These are phyloP conservation scores for Hirundichthys speculiger DNA, from an alignment of 2,113 vertebrate species.

Conservation along the genomic window DNA sequence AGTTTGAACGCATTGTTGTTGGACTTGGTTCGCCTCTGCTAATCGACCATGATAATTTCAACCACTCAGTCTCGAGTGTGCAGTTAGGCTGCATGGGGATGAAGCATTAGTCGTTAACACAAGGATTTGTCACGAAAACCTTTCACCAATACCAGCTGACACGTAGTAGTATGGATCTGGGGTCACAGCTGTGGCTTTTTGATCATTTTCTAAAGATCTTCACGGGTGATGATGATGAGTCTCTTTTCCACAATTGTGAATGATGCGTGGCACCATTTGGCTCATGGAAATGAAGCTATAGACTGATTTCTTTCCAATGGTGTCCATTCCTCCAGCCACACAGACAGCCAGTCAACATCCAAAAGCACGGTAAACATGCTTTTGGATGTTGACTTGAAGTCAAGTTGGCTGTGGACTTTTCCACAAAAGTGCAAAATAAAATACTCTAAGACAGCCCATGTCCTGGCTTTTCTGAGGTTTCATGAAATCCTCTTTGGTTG, in stretches of 20 bases:
- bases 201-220: constrained; percentile 40
- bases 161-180: constrained; percentile 38
- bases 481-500: constrained; percentile 23
- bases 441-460: no score
- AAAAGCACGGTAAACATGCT: no score
- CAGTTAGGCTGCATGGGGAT: constrained; percentile 37
- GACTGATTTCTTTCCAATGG: constrained; percentile 50
- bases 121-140: constrained; percentile 44
- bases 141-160: constrained; percentile 41
- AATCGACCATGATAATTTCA: constrained; percentile 37
- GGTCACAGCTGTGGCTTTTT: constrained; percentile 60
- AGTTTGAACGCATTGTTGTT: constrained; percentile 35
- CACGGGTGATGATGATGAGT: constrained; percentile 45
- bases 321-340: constrained; percentile 15
- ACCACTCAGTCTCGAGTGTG: constrained; percentile 55
- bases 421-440: no score
- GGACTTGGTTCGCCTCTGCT: constrained; percentile 11
- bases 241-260: constrained; percentile 54
- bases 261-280: constrained; percentile 57
- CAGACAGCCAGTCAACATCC: no score
- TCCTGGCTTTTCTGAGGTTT: constrained; percentile 33
- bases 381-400: constrained; percentile 23
- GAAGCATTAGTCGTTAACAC: constrained; percentile 39
- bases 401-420: no score
- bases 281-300: constrained; percentile 35